phyloP scores from a whole-genome alignment of 2,888 invertebrate genomes.

The Drosophila borealis region DNA sequence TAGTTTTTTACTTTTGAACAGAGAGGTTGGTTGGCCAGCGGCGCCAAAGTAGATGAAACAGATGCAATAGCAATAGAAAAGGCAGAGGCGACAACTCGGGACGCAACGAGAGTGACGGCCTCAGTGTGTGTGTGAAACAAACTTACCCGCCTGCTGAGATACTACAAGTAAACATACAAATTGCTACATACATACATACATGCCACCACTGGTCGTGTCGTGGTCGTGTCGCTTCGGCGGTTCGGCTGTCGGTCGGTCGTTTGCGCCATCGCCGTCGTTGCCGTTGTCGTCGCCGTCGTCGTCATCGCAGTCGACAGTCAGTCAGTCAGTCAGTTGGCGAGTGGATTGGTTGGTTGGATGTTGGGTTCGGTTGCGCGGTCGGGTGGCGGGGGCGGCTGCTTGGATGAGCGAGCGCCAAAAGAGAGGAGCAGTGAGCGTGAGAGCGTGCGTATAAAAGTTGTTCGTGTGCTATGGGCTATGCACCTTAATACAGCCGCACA shows the following conservation, averaged over 20 bases:
- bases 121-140: slow-evolving; percentile 58
- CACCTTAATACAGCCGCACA: slow-evolving; percentile 52
- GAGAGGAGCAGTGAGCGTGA: slow-evolving; percentile 47
- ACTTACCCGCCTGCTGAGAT: slow-evolving; percentile 65
- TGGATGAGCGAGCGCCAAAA: slow-evolving; percentile 58
- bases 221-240: slow-evolving; percentile 48
- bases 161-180: slow-evolving; percentile 70
- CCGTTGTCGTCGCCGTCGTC: slow-evolving; percentile 32
- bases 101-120: slow-evolving; percentile 59
- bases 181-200: slow-evolving; percentile 53
- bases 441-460: slow-evolving; percentile 53
- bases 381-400: slow-evolving; percentile 38
- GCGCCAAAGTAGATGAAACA: slow-evolving; percentile 40
- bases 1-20: slow-evolving; percentile 82
- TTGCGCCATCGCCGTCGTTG: slow-evolving; percentile 27
- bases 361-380: slow-evolving; percentile 19
- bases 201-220: slow-evolving; percentile 55
- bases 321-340: slow-evolving; percentile 58
- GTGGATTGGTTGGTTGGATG: slow-evolving; percentile 46
- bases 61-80: slow-evolving; percentile 46
- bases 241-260: slow-evolving; percentile 38
- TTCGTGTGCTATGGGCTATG: slow-evolving; percentile 58
- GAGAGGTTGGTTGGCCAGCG: slow-evolving; percentile 75
- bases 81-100: slow-evolving; percentile 51
- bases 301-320: slow-evolving; percentile 39